Percentiles rank a stretch among this genome's conserved stretches.
phyloP scores from a whole-genome alignment of 2,888 invertebrate genomes.

The Masnerella sp. region DNA sequence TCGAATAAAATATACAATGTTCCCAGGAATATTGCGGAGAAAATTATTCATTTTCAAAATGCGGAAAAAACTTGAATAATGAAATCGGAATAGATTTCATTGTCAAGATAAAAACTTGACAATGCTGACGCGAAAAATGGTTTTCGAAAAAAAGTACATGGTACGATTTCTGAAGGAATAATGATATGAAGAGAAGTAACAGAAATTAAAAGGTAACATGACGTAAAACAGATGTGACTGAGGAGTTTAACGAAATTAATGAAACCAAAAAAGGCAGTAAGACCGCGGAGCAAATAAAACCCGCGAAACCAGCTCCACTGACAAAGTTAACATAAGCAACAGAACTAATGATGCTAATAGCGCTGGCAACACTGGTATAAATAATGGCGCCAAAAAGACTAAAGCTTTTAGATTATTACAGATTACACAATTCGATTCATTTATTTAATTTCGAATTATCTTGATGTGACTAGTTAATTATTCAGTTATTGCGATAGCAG shows the following conservation, averaged over 20 bases:
- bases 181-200: background rate
- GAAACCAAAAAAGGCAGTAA: conserved; percentile 16
- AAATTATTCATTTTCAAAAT: conserved; percentile 16
- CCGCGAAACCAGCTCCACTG: conserved; percentile 12
- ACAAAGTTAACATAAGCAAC: conserved; percentile 34
- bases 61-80: no score
- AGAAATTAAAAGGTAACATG: conserved; percentile 1
- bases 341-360: conserved; percentile 29
- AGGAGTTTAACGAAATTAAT: conserved; percentile 11
- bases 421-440: no score
- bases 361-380: conserved; percentile 1
- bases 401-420: background rate
- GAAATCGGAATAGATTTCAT: no score
- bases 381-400: conserved; percentile 11
- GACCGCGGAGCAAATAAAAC: conserved; percentile 10
- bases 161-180: no score
- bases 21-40: conserved; percentile 9
- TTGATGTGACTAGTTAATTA: no score
- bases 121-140: background rate
- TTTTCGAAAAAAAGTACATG: conserved; percentile 2
- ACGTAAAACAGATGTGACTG: conserved; percentile 9
- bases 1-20: conserved; percentile 24
- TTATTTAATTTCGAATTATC: no score
- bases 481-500: no score
- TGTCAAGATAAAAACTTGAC: background rate